phyloP scores from a whole-genome alignment of 2,797 vertebrate species.

The Smutsia gigantea region DNA sequence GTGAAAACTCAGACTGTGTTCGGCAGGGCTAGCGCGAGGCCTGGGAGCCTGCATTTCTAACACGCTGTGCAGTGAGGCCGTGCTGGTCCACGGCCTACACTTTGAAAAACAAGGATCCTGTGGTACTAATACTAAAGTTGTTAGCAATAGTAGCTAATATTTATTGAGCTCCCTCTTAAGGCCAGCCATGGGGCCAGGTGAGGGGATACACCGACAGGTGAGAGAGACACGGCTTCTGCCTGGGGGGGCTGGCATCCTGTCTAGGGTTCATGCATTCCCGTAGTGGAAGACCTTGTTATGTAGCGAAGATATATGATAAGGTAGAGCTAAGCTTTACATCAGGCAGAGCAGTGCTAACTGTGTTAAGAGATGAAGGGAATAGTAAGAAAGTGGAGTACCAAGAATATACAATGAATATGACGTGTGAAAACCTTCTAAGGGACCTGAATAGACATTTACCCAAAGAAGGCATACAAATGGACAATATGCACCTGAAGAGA shows the following conservation, averaged over 20 bases:
- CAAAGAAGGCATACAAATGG: background rate
- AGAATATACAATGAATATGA: background rate
- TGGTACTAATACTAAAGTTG: background rate
- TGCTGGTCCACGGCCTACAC: background rate
- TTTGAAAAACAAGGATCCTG: background rate
- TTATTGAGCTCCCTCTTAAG: background rate
- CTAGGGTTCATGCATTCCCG: background rate
- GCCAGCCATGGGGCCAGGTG: background rate
- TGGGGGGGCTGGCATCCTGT: rapidly evolving
- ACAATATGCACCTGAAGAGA: background rate
- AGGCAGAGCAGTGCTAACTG: background rate
- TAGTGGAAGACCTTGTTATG: background rate
- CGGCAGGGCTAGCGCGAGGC: rapidly evolving
- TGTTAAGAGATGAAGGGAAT: background rate
- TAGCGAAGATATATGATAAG: background rate
- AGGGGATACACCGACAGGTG: background rate
- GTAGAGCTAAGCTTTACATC: background rate
- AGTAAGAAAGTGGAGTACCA: background rate
- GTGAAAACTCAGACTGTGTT: background rate
- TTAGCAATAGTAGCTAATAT: background rate
- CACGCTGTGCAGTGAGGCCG: background rate
- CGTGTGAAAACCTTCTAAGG: background rate
- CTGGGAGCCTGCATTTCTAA: background rate
- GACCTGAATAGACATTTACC: background rate
- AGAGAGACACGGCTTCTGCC: background rate